Evolutionary conservation across 23 tunicate genomes (phyloP).

Genomic region (Styela clava): DNA sequence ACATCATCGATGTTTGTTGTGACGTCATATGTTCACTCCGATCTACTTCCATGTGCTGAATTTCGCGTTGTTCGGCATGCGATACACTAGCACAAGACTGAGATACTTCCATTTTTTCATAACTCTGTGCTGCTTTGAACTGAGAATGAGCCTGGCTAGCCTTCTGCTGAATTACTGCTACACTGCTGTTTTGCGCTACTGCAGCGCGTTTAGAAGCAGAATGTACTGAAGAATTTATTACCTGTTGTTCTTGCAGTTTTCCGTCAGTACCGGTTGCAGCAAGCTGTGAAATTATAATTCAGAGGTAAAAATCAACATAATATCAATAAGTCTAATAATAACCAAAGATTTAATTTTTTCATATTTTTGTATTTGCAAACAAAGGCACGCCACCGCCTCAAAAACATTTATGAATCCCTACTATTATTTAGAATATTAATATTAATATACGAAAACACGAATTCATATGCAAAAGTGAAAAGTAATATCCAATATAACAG

Average conservation of each 20-base stretch:
- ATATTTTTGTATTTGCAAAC: too few species aligned
- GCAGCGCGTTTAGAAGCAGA: neutral
- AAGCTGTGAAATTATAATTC: neutral
- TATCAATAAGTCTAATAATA: too few species aligned
- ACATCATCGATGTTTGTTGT: neutral
- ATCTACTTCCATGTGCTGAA: neutral
- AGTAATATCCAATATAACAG: too few species aligned
- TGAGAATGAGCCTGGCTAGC: neutral
- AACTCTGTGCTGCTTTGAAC: neutral
- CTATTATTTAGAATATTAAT: too few species aligned
- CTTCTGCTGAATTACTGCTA: neutral
- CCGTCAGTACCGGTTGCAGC: neutral
- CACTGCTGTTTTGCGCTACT: neutral
- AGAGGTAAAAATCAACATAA: too few species aligned
- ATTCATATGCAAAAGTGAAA: too few species aligned
- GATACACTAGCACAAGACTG: too few species aligned
- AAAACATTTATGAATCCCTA: too few species aligned
- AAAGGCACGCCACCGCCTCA: too few species aligned
- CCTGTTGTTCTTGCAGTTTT: neutral
- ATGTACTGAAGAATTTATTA: neutral
- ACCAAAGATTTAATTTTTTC: too few species aligned
- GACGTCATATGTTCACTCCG: neutral
- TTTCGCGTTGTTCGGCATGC: neutral
- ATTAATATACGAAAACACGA: too few species aligned
- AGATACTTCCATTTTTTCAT: neutral